phyloP scores from a whole-genome alignment of 1,140 invertebrate species.

The Formica selysi region DNA sequence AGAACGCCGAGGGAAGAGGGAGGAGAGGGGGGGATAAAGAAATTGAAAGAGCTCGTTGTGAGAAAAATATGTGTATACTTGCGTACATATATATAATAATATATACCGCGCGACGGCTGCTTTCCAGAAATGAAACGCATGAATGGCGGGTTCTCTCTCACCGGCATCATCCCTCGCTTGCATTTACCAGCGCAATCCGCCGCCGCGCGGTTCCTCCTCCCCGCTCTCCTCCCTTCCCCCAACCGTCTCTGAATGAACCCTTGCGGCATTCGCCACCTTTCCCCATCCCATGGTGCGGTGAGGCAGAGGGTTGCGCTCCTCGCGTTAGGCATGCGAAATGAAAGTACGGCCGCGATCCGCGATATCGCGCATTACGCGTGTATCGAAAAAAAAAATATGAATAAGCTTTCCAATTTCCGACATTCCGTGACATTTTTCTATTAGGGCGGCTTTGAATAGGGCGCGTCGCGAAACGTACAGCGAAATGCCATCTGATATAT shows the following conservation, averaged over 20 bases:
- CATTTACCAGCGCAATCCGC: slow-evolving; percentile 51
- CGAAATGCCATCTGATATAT: slow-evolving; percentile 85
- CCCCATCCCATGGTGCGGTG: slow-evolving; percentile 36
- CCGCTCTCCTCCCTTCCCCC: slow-evolving; percentile 63
- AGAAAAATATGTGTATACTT: slow-evolving; percentile 29
- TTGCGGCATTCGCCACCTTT: slow-evolving; percentile 54
- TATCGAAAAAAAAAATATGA: slow-evolving; percentile 85
- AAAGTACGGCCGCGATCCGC: slow-evolving; percentile 76
- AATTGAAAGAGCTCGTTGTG: slow-evolving; percentile 48
- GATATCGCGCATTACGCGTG: slow-evolving; percentile 61
- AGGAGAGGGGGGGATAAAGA: not conserved
- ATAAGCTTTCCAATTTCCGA: slow-evolving; percentile 87
- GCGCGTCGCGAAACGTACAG: slow-evolving; percentile 81
- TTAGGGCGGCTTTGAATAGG: slow-evolving; percentile 84
- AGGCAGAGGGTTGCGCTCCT: slow-evolving; percentile 34
- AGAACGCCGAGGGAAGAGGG: not conserved
- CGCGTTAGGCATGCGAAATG: slow-evolving; percentile 84
- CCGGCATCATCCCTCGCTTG: slow-evolving; percentile 29
- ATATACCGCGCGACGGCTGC: slow-evolving; percentile 21
- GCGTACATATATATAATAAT: slow-evolving; percentile 34
- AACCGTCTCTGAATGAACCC: slow-evolving; percentile 15
- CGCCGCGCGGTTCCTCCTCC: slow-evolving; percentile 56
- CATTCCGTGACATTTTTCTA: slow-evolving; percentile 86
- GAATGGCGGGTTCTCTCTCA: slow-evolving; percentile 45
- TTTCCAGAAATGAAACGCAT: slow-evolving; percentile 64